Conservation (phyloP, 2,888 invertebrate species). For the Ditula angustiorana region DNA sequence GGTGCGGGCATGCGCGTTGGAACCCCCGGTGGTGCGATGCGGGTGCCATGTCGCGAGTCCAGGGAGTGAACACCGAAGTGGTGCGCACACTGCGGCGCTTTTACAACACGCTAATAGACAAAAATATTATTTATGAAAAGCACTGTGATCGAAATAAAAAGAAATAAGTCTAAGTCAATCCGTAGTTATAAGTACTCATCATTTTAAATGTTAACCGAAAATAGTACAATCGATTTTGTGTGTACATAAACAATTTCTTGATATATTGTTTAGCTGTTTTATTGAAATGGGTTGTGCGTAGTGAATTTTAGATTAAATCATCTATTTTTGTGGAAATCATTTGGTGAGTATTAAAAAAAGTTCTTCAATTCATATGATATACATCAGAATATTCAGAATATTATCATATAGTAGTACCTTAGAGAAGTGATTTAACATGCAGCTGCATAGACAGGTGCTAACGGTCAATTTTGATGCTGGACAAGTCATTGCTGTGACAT, state of each 20-base stretch:
- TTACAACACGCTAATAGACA: slow-evolving; percentile 30
- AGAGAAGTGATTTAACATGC: no score
- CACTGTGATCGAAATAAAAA: slow-evolving; percentile 42
- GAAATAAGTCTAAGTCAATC: slow-evolving; percentile 27
- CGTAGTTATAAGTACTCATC: slow-evolving; percentile 20
- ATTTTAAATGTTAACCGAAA: slow-evolving; percentile 27
- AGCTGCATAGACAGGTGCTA: no score
- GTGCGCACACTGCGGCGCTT: slow-evolving; percentile 35
- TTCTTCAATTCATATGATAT: no score
- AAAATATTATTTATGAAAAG: slow-evolving; percentile 34
- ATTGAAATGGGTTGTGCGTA: slow-evolving; percentile 36
- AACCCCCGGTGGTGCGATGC: slow-evolving; percentile 45
- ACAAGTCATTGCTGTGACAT: no score
- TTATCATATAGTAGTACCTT: no score
- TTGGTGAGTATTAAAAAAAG: slow-evolving; percentile 25
- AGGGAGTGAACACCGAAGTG: slow-evolving; percentile 21
- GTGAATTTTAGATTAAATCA: slow-evolving; percentile 23
- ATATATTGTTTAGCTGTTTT: slow-evolving; percentile 20
- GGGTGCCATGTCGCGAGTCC: slow-evolving; percentile 30
- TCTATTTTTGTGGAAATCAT: not conserved
- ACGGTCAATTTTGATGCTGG: no score
- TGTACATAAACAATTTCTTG: slow-evolving; percentile 29
- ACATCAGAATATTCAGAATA: no score
- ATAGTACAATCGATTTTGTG: slow-evolving; percentile 24
- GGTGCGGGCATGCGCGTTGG: slow-evolving; percentile 70